Evolutionary conservation across 2,113 vertebrate genomes (phyloP).

Genomic region (Mionectes macconnelli): DNA sequence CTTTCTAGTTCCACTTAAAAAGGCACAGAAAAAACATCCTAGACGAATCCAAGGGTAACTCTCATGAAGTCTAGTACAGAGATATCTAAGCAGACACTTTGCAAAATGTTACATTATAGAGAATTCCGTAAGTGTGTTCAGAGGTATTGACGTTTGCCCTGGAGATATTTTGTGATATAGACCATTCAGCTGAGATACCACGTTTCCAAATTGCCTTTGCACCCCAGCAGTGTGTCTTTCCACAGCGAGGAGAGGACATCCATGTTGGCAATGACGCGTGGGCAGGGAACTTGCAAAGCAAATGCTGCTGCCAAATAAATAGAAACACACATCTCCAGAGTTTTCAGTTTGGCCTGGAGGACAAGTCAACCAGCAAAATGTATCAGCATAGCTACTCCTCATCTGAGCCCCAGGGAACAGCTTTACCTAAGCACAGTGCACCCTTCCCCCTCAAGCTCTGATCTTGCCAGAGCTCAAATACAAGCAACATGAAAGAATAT

Average conservation of each 20-base stretch:
- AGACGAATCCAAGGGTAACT: background rate
- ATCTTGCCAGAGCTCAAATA: background rate
- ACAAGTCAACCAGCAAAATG: slow-evolving; percentile 12
- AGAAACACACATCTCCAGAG: background rate
- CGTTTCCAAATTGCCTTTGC: background rate
- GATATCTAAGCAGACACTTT: background rate
- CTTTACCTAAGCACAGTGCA: background rate
- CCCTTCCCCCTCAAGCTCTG: background rate
- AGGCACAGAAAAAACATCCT: background rate
- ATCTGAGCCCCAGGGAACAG: background rate
- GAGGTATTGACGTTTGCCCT: background rate
- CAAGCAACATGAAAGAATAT: slow-evolving; percentile 12
- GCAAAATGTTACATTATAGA: background rate
- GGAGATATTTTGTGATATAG: background rate
- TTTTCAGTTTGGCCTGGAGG: background rate
- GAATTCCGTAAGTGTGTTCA: background rate
- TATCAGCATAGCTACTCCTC: background rate
- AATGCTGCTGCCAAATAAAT: background rate
- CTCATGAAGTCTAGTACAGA: background rate
- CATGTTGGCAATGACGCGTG: background rate
- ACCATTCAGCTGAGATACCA: background rate
- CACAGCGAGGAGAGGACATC: background rate
- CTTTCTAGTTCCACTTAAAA: background rate
- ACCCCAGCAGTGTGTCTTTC: background rate
- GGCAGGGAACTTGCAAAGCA: background rate